A percentile compares a stretch with the other conserved stretches of the same genome.
These are phyloP conservation scores for Scaptomyza caliginosa DNA, from an alignment of 2,888 invertebrate species.

Conservation along the genomic window DNA sequence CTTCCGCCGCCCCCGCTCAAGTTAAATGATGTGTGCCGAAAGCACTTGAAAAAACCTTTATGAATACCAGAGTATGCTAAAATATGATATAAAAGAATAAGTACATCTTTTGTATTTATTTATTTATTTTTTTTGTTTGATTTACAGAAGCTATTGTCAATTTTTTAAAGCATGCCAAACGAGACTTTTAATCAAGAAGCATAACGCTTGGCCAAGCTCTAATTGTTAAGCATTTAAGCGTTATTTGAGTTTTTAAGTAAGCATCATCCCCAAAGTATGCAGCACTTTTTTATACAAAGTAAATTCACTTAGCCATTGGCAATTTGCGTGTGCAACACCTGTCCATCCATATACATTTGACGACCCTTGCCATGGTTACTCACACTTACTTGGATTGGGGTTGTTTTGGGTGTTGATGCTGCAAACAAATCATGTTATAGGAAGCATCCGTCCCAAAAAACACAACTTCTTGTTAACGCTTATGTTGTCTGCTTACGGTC, in stretches of 20 bases:
- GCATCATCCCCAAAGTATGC: conserved; percentile 28
- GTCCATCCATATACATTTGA: conserved; percentile 11
- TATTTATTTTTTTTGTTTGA: conserved; percentile 7
- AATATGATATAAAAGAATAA: conserved; percentile 17
- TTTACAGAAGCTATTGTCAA: conserved; percentile 13
- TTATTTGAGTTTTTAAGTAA: neutral
- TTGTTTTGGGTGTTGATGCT: neutral
- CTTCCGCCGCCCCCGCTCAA: conserved; percentile 34
- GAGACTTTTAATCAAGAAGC: neutral
- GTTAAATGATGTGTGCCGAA: conserved; percentile 67
- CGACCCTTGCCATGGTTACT: conserved; percentile 39
- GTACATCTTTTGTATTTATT: conserved; percentile 14
- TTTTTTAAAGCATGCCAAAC: neutral
- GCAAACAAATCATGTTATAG: conserved; percentile 51
- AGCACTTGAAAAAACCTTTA: conserved; percentile 55
- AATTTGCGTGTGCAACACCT: conserved; percentile 63
- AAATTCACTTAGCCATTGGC: conserved; percentile 58
- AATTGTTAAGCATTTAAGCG: conserved; percentile 4
- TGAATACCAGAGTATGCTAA: conserved; percentile 31
- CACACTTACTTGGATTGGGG: neutral
- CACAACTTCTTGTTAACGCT: conserved; percentile 65
- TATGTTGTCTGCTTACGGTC: conserved; percentile 80
- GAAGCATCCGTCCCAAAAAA: conserved; percentile 59
- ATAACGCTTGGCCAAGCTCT: too few relatives aligned
- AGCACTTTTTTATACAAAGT: conserved; percentile 12